Conservation (phyloP, 2,113 vertebrate genomes). For the Tragelaphus buxtoni region DNA sequence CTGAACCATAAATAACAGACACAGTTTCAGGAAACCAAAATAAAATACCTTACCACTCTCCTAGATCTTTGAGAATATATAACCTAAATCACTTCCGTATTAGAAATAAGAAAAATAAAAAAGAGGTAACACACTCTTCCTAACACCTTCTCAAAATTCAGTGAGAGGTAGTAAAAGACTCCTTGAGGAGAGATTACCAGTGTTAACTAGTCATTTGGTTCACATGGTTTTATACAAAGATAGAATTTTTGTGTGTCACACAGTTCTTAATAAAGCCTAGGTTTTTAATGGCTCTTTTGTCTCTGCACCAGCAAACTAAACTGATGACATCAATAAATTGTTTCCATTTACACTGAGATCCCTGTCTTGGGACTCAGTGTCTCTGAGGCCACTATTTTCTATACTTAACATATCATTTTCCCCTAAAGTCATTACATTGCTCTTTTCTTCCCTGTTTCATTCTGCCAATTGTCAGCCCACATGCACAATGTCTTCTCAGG, state of each 20-base stretch:
- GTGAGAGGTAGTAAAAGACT: neutral
- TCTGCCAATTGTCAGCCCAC: neutral
- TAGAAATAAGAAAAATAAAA: slow-evolving; percentile 5
- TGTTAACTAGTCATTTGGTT: neutral
- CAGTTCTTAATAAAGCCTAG: neutral
- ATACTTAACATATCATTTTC: neutral
- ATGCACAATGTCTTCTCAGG: neutral
- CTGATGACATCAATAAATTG: neutral
- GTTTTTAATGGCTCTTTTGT: neutral
- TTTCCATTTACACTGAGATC: neutral
- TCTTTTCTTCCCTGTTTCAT: neutral
- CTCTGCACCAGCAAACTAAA: neutral
- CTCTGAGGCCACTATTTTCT: neutral
- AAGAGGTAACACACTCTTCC: neutral
- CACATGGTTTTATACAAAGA: slow-evolving; percentile 13
- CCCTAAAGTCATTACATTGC: neutral
- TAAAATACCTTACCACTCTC: neutral
- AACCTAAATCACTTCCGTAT: neutral
- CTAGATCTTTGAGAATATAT: neutral
- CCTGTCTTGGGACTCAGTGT: neutral
- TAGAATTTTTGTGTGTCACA: neutral
- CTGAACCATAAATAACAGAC: neutral
- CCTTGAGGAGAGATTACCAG: neutral
- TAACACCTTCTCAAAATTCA: neutral
- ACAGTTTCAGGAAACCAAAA: neutral